These are phyloP conservation scores for Hyposoter dolosus DNA, from an alignment of 2,888 invertebrate genomes.

Conservation along the genomic window DNA sequence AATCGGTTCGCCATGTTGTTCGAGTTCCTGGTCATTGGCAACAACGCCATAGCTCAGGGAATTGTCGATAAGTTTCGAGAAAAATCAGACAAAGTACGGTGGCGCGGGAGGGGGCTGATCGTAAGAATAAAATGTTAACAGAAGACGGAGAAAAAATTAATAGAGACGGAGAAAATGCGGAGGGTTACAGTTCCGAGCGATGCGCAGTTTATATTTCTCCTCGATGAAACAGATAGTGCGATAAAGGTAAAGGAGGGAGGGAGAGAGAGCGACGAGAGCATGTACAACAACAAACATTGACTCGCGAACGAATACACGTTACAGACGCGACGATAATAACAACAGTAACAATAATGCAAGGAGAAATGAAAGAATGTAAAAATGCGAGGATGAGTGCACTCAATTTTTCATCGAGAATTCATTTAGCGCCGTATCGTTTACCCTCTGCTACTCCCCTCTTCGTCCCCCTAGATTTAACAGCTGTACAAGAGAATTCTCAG, in stretches of 20 bases:
- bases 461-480: slow-evolving; percentile 29
- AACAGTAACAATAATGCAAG: neutral
- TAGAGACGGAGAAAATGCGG: slow-evolving; percentile 52
- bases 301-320: slow-evolving; percentile 18
- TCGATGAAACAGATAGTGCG: slow-evolving; percentile 61
- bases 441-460: neutral
- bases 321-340: slow-evolving; percentile 7
- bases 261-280: slow-evolving; percentile 26
- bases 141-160: slow-evolving; percentile 18
- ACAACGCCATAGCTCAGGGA: slow-evolving; percentile 15
- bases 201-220: slow-evolving; percentile 77
- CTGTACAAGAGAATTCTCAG: slow-evolving; percentile 40
- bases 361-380: slow-evolving; percentile 1
- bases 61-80: slow-evolving; percentile 13
- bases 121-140: slow-evolving; percentile 20
- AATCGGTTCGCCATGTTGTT: slow-evolving; percentile 9
- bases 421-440: neutral
- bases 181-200: slow-evolving; percentile 70
- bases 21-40: slow-evolving; percentile 1
- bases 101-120: neutral
- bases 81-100: neutral
- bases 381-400: neutral
- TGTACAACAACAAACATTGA: slow-evolving; percentile 60
- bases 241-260: slow-evolving; percentile 17
- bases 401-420: neutral